A percentile compares a stretch with the other conserved stretches of the same genome.
These are phyloP conservation scores for Neogobius melanostomus DNA, from an alignment of 2,113 vertebrate species.

Conservation along the genomic window DNA sequence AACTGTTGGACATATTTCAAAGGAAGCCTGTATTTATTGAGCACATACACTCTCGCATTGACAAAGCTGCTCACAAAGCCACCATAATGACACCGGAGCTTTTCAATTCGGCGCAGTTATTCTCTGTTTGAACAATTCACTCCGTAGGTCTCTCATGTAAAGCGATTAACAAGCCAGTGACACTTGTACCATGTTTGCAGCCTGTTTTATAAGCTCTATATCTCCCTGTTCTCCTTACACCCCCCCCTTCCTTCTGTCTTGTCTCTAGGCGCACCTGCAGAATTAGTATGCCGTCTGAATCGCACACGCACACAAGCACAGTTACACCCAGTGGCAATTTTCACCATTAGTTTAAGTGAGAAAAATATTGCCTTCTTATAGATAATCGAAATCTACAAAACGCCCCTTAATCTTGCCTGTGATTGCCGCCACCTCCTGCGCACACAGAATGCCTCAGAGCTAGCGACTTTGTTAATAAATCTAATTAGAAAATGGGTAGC, in stretches of 20 bases:
- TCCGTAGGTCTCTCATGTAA: slow-evolving; percentile 18
- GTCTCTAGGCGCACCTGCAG: slow-evolving; percentile 57
- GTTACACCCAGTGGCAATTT: slow-evolving; percentile 54
- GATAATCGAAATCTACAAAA: slow-evolving; percentile 38
- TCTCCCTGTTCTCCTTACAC: background rate
- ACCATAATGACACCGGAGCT: slow-evolving; percentile 1
- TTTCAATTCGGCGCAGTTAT: slow-evolving; percentile 10
- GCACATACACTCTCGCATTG: background rate
- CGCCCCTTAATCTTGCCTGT: slow-evolving; percentile 4
- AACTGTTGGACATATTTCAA: background rate
- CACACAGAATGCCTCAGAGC: slow-evolving; percentile 31
- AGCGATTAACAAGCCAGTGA: slow-evolving; percentile 29
- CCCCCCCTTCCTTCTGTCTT: background rate
- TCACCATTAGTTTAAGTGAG: slow-evolving; percentile 58
- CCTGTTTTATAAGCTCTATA: slow-evolving; percentile 6
- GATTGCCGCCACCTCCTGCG: slow-evolving; percentile 1
- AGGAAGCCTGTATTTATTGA: background rate
- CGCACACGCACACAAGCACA: slow-evolving; percentile 47
- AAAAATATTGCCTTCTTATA: slow-evolving; percentile 51
- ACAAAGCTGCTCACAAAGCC: background rate
- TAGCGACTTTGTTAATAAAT: slow-evolving; percentile 45
- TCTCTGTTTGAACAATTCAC: slow-evolving; percentile 34
- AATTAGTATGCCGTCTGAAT: slow-evolving; percentile 64
- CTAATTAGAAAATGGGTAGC: slow-evolving; percentile 46
- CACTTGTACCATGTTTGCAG: slow-evolving; percentile 34